A percentile compares a stretch with the other conserved stretches of the same genome.
These are phyloP conservation scores for Sus scrofa DNA, from an alignment of 2,113 vertebrate genomes.

Conservation along the genomic window DNA sequence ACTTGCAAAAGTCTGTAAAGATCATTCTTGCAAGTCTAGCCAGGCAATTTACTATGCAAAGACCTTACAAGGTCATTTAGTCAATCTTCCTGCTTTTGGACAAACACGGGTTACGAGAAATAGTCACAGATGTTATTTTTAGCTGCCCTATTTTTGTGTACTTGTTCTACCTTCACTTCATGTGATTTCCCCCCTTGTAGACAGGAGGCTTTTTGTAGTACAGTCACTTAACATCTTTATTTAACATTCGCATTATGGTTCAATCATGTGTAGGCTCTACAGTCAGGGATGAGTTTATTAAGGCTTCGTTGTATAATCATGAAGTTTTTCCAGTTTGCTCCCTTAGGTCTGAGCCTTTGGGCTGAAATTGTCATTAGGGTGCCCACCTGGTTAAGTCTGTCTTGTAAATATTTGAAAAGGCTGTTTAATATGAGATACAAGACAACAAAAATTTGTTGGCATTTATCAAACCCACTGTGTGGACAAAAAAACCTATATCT, in stretches of 20 bases:
- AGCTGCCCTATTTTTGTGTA: neutral
- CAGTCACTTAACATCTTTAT: neutral
- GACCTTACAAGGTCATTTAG: neutral
- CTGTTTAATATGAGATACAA: neutral
- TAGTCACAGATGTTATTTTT: neutral
- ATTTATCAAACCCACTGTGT: neutral
- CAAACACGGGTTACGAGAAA: neutral
- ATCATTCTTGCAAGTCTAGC: neutral
- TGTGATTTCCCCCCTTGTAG: neutral
- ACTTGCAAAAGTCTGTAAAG: neutral
- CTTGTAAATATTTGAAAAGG: constrained; percentile 40
- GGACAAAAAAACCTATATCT: neutral
- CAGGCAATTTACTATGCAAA: neutral
- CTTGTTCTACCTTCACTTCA: neutral
- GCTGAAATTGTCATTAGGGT: neutral
- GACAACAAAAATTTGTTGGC: neutral
- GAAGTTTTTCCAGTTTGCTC: neutral
- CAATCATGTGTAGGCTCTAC: neutral
- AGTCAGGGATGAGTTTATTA: neutral
- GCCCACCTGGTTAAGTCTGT: neutral
- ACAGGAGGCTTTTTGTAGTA: neutral
- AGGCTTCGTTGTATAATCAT: neutral
- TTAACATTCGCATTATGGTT: neutral
- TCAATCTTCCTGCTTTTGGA: neutral
- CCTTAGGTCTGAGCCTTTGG: neutral